phyloP scores from a whole-genome alignment of 1,140 invertebrate species.

The Calosoma granatense region DNA sequence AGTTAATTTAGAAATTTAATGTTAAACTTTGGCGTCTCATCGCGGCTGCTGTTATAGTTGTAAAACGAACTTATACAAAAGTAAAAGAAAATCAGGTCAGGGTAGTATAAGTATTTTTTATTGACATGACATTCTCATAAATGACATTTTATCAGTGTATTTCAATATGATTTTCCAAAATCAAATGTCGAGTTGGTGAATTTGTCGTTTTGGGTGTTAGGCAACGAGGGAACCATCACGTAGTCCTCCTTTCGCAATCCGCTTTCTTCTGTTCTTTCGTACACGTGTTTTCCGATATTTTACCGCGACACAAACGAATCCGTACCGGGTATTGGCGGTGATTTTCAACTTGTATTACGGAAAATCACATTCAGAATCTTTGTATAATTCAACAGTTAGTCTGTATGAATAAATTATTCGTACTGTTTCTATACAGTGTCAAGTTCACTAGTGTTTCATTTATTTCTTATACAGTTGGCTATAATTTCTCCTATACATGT shows the following conservation, averaged over 20 bases:
- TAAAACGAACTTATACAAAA: conserved; percentile 1
- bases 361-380: background rate
- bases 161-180: background rate
- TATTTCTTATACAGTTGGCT: no score
- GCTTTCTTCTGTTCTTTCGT: background rate
- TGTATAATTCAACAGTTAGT: background rate
- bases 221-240: background rate
- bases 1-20: conserved; percentile 28
- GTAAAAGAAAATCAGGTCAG: conserved; percentile 18
- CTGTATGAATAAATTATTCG: background rate
- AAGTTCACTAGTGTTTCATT: no score
- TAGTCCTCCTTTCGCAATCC: background rate
- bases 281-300: conserved; percentile 1
- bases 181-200: background rate
- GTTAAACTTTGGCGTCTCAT: conserved; percentile 22
- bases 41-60: conserved; percentile 14
- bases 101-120: conserved; percentile 2
- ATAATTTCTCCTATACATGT: no score
- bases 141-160: background rate
- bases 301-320: no score
- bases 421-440: background rate
- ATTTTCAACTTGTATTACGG: background rate
- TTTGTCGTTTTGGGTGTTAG: background rate
- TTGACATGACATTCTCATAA: background rate
- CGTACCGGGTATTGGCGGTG: no score